Conservation (phyloP, 2,113 vertebrate species). For the Egretta garzetta region DNA sequence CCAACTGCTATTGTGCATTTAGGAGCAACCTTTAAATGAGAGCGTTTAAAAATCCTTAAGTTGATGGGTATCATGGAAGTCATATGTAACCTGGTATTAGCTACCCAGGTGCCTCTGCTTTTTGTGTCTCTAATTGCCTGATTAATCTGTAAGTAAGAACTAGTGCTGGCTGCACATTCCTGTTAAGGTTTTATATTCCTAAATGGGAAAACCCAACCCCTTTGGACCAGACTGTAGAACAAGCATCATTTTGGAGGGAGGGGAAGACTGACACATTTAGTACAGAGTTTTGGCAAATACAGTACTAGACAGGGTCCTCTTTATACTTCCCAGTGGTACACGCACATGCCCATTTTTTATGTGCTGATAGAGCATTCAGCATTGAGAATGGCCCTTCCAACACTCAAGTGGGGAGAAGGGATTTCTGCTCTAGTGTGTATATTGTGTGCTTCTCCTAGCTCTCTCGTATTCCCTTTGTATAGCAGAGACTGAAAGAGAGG, state of each 20-base stretch:
- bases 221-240: background rate
- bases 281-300: background rate
- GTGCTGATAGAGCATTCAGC: background rate
- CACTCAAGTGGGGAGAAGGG: background rate
- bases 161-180: background rate
- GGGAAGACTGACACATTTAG: background rate
- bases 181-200: background rate
- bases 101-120: background rate
- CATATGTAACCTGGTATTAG: background rate
- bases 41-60: background rate
- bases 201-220: background rate
- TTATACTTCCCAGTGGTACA: background rate
- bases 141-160: background rate
- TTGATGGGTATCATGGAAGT: background rate
- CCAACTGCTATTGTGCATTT: background rate
- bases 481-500: background rate
- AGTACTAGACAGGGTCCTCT: background rate
- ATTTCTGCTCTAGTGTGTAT: background rate
- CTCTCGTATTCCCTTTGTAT: background rate
- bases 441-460: background rate
- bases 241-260: background rate
- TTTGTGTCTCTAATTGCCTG: background rate
- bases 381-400: background rate
- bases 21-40: background rate
- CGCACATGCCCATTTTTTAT: background rate